A percentile compares a stretch with the other conserved stretches of the same genome.
These are phyloP conservation scores for Vulpes lagopus DNA, from an alignment of 2,113 vertebrate genomes.

Conservation along the genomic window DNA sequence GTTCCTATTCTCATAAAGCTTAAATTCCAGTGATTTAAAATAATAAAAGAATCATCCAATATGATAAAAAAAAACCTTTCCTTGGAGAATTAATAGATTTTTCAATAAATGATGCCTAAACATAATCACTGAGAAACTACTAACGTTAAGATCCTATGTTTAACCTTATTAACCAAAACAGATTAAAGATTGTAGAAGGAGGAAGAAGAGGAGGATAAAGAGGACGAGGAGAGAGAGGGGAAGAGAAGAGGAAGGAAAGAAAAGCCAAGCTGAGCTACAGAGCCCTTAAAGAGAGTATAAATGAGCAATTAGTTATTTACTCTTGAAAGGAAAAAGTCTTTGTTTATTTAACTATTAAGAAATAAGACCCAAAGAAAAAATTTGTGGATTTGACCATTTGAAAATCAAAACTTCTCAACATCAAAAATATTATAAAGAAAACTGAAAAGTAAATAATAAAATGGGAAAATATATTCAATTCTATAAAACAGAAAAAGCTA, in stretches of 20 bases:
- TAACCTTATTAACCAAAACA: conserved; percentile 19
- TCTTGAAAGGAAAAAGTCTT: background rate
- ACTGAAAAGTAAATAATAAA: background rate
- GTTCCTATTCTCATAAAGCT: background rate
- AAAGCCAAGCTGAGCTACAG: background rate
- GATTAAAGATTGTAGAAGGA: background rate
- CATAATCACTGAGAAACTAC: conserved; percentile 18
- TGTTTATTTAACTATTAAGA: conserved; percentile 16
- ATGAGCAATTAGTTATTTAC: background rate
- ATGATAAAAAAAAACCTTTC: background rate
- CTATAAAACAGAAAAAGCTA: background rate
- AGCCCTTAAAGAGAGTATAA: background rate
- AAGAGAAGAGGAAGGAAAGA: conserved; percentile 68
- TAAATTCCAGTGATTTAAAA: background rate
- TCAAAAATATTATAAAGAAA: background rate
- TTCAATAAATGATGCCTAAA: conserved; percentile 25
- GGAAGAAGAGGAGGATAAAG: background rate
- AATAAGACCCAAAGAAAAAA: background rate
- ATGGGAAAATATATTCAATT: background rate
- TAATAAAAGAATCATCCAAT: background rate
- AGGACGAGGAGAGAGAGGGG: background rate
- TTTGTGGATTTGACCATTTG: background rate
- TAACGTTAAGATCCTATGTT: background rate
- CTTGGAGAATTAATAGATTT: background rate
- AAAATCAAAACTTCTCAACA: conserved; percentile 18